Evolutionary conservation across 2,113 vertebrate genomes (phyloP).

Genomic region (Calonectris borealis): DNA sequence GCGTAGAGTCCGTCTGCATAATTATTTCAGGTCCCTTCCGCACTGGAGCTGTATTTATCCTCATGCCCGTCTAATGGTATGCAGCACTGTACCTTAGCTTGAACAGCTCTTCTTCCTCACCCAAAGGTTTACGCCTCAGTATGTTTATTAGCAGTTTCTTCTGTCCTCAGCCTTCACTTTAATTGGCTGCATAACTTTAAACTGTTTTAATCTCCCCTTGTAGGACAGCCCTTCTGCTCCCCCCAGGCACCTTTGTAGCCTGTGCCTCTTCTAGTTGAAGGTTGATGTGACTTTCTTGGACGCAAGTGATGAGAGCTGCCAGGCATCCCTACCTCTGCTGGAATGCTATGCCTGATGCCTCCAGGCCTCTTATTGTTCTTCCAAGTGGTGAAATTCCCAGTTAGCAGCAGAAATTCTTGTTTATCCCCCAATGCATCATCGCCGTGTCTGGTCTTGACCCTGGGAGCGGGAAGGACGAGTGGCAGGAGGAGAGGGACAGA

Average conservation of each 20-base stretch:
- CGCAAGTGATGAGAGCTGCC: background rate
- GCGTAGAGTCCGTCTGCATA: background rate
- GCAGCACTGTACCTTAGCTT: background rate
- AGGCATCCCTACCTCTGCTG: background rate
- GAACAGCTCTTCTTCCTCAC: background rate
- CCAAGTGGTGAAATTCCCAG: background rate
- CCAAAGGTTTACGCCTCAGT: background rate
- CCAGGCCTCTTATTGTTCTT: background rate
- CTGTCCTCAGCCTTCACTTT: background rate
- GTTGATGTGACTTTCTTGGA: background rate
- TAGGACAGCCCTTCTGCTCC: background rate
- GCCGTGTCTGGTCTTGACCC: too few species aligned
- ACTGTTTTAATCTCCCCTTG: background rate
- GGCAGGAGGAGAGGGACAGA: background rate
- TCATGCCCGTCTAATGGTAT: background rate
- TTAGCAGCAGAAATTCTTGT: background rate
- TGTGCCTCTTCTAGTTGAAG: background rate
- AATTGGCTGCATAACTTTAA: background rate
- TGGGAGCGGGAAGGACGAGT: background rate
- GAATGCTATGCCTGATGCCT: background rate
- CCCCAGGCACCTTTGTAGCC: background rate
- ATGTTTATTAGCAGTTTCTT: background rate
- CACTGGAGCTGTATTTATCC: background rate
- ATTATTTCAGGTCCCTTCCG: background rate
- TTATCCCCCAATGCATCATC: background rate